Evolutionary conservation across 2,113 vertebrate species (phyloP).

Genomic region (Lates calcarifer): DNA sequence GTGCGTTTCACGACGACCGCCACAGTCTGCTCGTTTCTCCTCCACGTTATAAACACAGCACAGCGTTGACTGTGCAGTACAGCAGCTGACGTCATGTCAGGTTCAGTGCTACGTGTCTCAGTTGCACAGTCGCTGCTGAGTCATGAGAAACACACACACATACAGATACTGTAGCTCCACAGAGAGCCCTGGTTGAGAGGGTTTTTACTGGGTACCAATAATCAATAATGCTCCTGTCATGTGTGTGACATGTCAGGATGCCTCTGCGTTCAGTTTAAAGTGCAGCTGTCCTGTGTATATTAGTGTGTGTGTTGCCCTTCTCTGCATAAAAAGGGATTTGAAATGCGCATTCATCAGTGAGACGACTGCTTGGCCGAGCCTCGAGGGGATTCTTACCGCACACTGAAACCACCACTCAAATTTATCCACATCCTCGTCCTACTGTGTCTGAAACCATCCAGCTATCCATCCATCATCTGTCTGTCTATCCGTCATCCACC

Average conservation of each 20-base stretch:
- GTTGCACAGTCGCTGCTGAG: slow-evolving; percentile 59
- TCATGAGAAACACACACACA: slow-evolving; percentile 27
- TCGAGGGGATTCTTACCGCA: slow-evolving; percentile 39
- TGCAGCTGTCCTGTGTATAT: slow-evolving; percentile 46
- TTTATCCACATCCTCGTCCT: slow-evolving; percentile 4
- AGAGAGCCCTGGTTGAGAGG: slow-evolving; percentile 1
- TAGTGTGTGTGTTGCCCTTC: background rate
- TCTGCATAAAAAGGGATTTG: slow-evolving; percentile 73
- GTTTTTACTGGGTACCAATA: background rate
- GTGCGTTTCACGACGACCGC: background rate
- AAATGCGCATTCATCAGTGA: slow-evolving; percentile 77
- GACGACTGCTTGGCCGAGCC: slow-evolving; percentile 36
- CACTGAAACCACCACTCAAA: slow-evolving; percentile 20
- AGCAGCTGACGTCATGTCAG: slow-evolving; percentile 33
- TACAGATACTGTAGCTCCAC: background rate
- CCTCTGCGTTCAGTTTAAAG: slow-evolving; percentile 13
- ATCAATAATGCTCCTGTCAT: slow-evolving; percentile 38
- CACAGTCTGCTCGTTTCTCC: background rate
- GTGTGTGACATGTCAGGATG: slow-evolving; percentile 17
- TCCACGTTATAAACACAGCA: background rate
- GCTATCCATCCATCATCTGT: slow-evolving; percentile 1
- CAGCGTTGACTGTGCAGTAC: background rate
- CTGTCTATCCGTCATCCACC: background rate
- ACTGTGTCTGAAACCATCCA: slow-evolving; percentile 3
- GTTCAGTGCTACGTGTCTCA: slow-evolving; percentile 7